Conservation (phyloP, 2,888 invertebrate genomes). For the Blastobasis adustella region DNA sequence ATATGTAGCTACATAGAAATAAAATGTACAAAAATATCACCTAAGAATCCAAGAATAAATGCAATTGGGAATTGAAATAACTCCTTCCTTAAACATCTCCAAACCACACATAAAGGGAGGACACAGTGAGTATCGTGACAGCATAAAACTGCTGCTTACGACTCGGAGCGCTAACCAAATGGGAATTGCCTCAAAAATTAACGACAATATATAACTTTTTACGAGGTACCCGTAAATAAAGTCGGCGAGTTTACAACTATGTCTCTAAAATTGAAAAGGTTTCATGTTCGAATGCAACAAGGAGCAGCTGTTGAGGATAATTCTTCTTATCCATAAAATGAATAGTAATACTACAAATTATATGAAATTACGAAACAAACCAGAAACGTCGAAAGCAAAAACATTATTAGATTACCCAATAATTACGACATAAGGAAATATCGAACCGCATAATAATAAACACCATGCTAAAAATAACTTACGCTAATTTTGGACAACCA, state of each 20-base stretch:
- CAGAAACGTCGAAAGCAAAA: background rate
- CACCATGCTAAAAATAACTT: too few relatives aligned
- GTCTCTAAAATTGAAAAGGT: too few relatives aligned
- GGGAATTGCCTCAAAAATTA: conserved; percentile 39
- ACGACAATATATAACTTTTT: conserved; percentile 47
- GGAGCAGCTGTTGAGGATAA: too few relatives aligned
- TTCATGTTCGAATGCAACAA: too few relatives aligned
- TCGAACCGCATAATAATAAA: too few relatives aligned
- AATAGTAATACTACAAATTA: background rate
- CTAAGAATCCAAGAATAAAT: too few relatives aligned
- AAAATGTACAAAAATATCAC: too few relatives aligned
- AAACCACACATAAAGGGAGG: conserved; percentile 21
- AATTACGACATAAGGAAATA: too few relatives aligned
- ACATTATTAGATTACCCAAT: background rate
- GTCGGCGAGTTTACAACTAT: conserved; percentile 19
- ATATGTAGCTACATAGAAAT: too few relatives aligned
- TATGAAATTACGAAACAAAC: background rate
- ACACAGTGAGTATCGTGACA: conserved; percentile 14
- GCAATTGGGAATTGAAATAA: too few relatives aligned
- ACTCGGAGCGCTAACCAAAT: conserved; percentile 37
- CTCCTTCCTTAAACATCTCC: too few relatives aligned
- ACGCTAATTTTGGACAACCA: too few relatives aligned
- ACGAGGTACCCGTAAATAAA: conserved; percentile 35
- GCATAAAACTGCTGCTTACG: conserved; percentile 30
- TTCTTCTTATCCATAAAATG: background rate